A percentile compares a stretch with the other conserved stretches of the same genome.
These are phyloP conservation scores for Incurvaria masculella DNA, from an alignment of 2,888 invertebrate species.

Conservation along the genomic window DNA sequence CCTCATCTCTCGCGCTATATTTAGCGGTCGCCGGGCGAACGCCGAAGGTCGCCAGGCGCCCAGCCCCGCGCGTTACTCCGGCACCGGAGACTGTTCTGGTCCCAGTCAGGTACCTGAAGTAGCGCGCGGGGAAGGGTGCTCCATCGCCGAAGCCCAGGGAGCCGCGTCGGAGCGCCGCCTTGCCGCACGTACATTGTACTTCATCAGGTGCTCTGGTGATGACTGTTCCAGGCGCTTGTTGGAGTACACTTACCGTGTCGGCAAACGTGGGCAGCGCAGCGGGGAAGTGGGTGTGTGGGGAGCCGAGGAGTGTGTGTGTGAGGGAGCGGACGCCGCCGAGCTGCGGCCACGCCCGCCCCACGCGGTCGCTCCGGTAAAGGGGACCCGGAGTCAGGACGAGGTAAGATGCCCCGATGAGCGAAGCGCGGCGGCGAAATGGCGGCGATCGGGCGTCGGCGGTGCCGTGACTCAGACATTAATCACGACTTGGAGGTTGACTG, in stretches of 20 bases:
- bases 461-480: slow-evolving; percentile 39
- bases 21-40: slow-evolving; percentile 31
- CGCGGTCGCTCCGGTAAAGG: slow-evolving; percentile 4
- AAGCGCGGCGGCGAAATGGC: slow-evolving; percentile 19
- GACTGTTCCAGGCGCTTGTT: slow-evolving; percentile 93
- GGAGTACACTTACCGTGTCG: slow-evolving; percentile 97
- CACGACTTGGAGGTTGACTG: slow-evolving; percentile 21
- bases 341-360: slow-evolving; percentile 11
- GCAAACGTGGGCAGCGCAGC: slow-evolving; percentile 54
- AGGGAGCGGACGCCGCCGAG: slow-evolving; percentile 6
- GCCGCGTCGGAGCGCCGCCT: slow-evolving; percentile 33
- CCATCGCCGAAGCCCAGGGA: slow-evolving; percentile 13
- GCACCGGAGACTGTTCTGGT: slow-evolving; percentile 75
- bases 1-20: slow-evolving; percentile 30
- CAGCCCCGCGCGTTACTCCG: slow-evolving; percentile 80
- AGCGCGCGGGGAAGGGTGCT: slow-evolving; percentile 83
- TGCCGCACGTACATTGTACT: slow-evolving; percentile 98
- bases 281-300: slow-evolving; percentile 9
- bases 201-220: slow-evolving; percentile 99
- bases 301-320: slow-evolving; percentile 11
- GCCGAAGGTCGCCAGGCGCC: not conserved
- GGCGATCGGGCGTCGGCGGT: slow-evolving; percentile 21
- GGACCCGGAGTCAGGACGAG: slow-evolving; percentile 8
- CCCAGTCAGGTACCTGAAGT: slow-evolving; percentile 98
- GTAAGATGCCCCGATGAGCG: slow-evolving; percentile 22